Base-by-base conservation (phyloP, 2,797 vertebrate genomes). In the Siniperca undulata region DNA sequence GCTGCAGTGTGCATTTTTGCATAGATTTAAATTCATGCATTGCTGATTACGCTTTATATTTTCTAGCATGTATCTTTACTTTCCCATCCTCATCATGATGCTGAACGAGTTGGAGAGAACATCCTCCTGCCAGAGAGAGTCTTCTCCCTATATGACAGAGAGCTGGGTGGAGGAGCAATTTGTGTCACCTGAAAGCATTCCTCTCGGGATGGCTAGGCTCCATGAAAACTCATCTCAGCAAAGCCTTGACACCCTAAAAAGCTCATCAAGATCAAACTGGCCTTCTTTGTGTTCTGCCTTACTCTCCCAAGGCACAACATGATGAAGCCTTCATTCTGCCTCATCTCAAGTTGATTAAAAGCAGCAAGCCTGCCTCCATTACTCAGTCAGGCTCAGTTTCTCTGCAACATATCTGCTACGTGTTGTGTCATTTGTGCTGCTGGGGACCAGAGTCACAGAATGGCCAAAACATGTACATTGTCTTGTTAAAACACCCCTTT, bases 121-220 rank as follows among this genome's bases (percentile, higher is more conserved):
- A 70, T 46, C 70, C 82, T 76, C 77, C 80, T 87, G 84, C 75
- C 89, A 91, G 84, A 91, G 91, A 92, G 67, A 78, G 74, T 79
- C 87, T 89, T 91, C 90, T 85, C 83, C 74, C 71, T 91, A 85
- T 84, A 87, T 94, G 94, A 95, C 94, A 94, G 92, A 90, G 88
- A 82, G 91, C 88, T 74, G 83, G 93, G 90, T 89, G 89, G 89
- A 92, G 92, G 90, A 94, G 94, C 94, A 95, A 95, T 96, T 96
- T 96, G 94, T 95, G 95, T 96, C 94, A 96, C 93, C 94, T 95
- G 94, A 95, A 94, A 95, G 92, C 92, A 78, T 91, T 94, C 81
- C 92, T 91, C 92, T 82, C 69, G 70, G 83, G 92, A 91, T 83
- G 92, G 83, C 89, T 85, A 61, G 85, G 78, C 83, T 81, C 81